Evolutionary conservation across 2,797 vertebrate genomes (phyloP), one percentile per base, ranked within the genome.

Genomic region (Gallirallus australis): DNA sequence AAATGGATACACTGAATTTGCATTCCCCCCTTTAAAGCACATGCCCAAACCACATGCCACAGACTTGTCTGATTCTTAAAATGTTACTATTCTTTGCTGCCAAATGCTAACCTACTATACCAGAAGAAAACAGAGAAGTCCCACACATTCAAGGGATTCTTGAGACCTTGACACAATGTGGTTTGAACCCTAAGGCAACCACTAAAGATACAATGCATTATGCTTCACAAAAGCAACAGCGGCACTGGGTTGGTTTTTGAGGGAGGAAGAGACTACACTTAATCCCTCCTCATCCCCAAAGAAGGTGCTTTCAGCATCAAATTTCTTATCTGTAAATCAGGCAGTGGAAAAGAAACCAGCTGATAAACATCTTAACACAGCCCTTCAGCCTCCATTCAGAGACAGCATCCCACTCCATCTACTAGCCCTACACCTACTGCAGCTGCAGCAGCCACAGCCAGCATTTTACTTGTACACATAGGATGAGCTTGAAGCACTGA

Each of bases 281-380:
- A 27, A 68, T 11, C 18, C 10, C 3, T 4, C 6, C 7, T n/a
- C 17, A n/a, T 12, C 15, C 1, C 8, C 35, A 52, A 71, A 2
- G 3, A 73, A 82, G 13, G 24, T 11, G 4, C 35, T 83, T 59
- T 54, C 47, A 66, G 35, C n/a, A 83, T 23, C 11, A 18, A 20
- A 1, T 73, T 63, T 66, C 14, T 47, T 9, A 56, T 5, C 50
- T 53, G 15, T 11, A 85, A 65, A 7, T 24, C 45, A 54, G 47
- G 11, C 39, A 69, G 21, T 0, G 9, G 17, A 53, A 48, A 59
- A 42, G 10, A 19, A 63, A 37, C 8, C 37, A 63, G 54, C 16
- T 79, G 39, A 6, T 24, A 6, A 14, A 7, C 8, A 35, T 7
- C 12, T 33, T 9, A 37, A 16, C 10, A 28, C 0, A 0, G 28